Conservation (phyloP, 2,113 vertebrate genomes). For the Nothobranchius furzeri region DNA sequence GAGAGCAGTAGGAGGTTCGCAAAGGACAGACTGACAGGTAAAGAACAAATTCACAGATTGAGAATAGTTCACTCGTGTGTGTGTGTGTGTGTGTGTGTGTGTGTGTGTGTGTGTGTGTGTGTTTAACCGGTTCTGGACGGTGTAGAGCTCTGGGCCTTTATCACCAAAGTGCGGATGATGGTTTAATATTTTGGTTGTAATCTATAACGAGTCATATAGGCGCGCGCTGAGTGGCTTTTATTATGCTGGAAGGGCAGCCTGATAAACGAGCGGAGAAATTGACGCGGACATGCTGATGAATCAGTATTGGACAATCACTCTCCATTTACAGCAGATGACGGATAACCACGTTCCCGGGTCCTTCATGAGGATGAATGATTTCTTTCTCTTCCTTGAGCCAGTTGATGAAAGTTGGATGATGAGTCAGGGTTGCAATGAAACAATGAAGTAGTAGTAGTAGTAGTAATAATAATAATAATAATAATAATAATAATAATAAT, state of each 20-base stretch:
- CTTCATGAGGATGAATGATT: slow-evolving; percentile 51
- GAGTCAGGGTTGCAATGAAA: slow-evolving; percentile 24
- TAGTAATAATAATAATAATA: no score
- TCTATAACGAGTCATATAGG: slow-evolving; percentile 27
- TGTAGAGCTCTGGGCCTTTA: background rate
- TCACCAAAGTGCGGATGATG: slow-evolving; percentile 20
- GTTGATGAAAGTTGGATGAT: slow-evolving; percentile 39
- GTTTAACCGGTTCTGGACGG: no score
- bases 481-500: no score
- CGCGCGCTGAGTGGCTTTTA: slow-evolving; percentile 23
- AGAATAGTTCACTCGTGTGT: no score
- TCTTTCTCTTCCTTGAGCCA: slow-evolving; percentile 31
- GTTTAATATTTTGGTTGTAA: slow-evolving; percentile 46
- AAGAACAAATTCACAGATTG: slow-evolving; percentile 27
- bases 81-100: no score
- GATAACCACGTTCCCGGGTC: slow-evolving; percentile 53
- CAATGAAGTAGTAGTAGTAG: no score
- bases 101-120: no score
- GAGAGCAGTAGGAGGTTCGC: slow-evolving; percentile 89
- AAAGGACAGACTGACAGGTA: slow-evolving; percentile 94
- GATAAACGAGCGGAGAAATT: slow-evolving; percentile 57
- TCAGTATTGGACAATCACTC: slow-evolving; percentile 70
- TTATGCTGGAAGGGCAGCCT: slow-evolving; percentile 45
- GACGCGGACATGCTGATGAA: slow-evolving; percentile 66
- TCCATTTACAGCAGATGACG: slow-evolving; percentile 65